Base-by-base conservation (phyloP, 1,140 invertebrate species). In the Panagrolaimus sp. region DNA sequence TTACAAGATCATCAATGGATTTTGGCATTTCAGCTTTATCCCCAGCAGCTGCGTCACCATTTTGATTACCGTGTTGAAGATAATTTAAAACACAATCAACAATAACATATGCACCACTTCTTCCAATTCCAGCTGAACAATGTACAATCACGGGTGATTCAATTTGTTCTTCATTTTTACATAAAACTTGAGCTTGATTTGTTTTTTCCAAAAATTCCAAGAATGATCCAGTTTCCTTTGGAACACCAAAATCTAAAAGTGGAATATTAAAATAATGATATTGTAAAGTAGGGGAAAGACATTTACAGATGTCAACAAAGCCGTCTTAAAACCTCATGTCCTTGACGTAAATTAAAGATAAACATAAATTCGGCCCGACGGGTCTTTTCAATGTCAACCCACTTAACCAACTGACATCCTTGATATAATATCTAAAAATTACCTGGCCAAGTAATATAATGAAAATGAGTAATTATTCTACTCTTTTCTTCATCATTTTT, bases 71-170 rank as follows among this genome's bases (percentile, higher is more conserved):
- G 24, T 65, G 26, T 45, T 74, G 67, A 38, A 74, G 43, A 58
- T 71, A 66, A 45, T 44, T 69, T 1, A 96, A 87, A 83, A 91
- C 91, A 7, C 90, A 90, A 86, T 98, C 95, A 0, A 97, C 94
- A 17, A 98, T 86, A 84, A 93, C 96, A 86, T 98, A 98, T 9
- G 94, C 97, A 58, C 95, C 95, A 0, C 94, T 96, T 71, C 95
- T 87, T 9, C 95, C 95, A 76, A 98, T 97, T 9, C 95, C 95
- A 62, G 95, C 95, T 64, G 72, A 73, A 47, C 71, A 72, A 78
- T 76, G 76, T 43, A 76, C 73, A 24, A 78, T 67, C 24, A 75
- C 15, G 8, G 72, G 72, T 15, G 64, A 58, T n/a, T 63, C 58
- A 14, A 15, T 32, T 38, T 38, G 2, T 38, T 38, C 32, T 38